Conservation (phyloP, 2,797 vertebrate genomes). For the Kryptolebias ocellatus region DNA sequence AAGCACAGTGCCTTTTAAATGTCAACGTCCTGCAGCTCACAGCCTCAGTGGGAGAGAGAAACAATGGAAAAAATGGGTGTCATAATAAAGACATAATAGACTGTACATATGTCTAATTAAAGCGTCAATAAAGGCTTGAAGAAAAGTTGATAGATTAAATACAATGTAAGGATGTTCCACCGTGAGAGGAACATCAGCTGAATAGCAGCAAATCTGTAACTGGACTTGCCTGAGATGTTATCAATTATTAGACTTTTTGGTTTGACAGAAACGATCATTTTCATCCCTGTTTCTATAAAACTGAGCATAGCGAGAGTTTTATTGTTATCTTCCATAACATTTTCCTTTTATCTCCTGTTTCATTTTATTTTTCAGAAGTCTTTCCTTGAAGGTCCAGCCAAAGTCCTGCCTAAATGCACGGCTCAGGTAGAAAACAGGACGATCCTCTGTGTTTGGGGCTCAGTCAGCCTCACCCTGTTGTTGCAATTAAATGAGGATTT, state of each 20-base stretch:
- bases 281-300: neutral
- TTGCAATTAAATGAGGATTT: conserved; percentile 16
- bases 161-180: conserved; percentile 13
- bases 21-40: conserved; percentile 51
- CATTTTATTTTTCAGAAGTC: conserved; percentile 94
- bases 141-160: conserved; percentile 24
- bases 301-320: neutral
- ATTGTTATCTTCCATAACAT: conserved; percentile 31
- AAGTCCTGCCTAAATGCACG: conserved; percentile 88
- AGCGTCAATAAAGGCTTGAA: conserved; percentile 18
- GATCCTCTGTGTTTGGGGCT: conserved; percentile 15
- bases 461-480: neutral
- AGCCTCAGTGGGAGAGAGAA: conserved; percentile 7
- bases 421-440: conserved; percentile 86
- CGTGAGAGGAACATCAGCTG: conserved; percentile 6
- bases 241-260: too few species aligned
- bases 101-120: conserved; percentile 30
- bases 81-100: conserved; percentile 8
- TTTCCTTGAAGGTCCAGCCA: conserved; percentile 88
- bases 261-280: too few species aligned
- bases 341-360: conserved; percentile 65
- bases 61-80: conserved; percentile 9
- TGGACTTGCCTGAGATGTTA: neutral
- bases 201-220: conserved; percentile 10
- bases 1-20: conserved; percentile 61